Percentiles rank a stretch among this genome's conserved stretches.
Conservation (phyloP, 2,113 vertebrate genomes). For the Ptychochromis oligacanthus region DNA sequence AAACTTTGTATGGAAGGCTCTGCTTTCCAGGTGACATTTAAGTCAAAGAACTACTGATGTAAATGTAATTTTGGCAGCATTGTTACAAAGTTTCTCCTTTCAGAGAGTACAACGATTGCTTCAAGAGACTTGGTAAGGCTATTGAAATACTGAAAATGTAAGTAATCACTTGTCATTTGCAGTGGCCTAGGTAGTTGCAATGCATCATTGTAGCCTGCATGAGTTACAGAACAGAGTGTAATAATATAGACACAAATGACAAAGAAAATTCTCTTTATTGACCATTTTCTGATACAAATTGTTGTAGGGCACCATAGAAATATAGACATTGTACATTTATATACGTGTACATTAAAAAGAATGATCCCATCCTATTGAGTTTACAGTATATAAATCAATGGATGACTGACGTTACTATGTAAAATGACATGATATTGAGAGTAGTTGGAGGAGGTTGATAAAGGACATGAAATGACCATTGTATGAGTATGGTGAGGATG, state of each 20-base stretch:
- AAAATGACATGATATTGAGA: constrained; percentile 49
- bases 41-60: constrained; percentile 40
- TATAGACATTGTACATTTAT: constrained; percentile 83
- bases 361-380: constrained; percentile 75
- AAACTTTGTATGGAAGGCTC: neutral
- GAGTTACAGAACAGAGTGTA: neutral
- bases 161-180: neutral
- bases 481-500: constrained; percentile 38
- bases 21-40: constrained; percentile 4
- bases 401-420: constrained; percentile 50
- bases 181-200: neutral
- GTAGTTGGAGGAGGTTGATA: constrained; percentile 27
- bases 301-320: constrained; percentile 82
- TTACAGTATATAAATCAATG: constrained; percentile 73
- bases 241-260: constrained; percentile 39
- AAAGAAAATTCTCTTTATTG: constrained; percentile 80
- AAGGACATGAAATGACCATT: constrained; percentile 43
- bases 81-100: neutral
- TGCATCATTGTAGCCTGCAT: neutral
- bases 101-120: constrained; percentile 12
- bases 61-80: constrained; percentile 25
- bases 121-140: neutral
- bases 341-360: constrained; percentile 81
- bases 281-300: constrained; percentile 80
- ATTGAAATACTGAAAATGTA: neutral